Conservation (phyloP, 2,888 invertebrate genomes). For the Agrochola litura region DNA sequence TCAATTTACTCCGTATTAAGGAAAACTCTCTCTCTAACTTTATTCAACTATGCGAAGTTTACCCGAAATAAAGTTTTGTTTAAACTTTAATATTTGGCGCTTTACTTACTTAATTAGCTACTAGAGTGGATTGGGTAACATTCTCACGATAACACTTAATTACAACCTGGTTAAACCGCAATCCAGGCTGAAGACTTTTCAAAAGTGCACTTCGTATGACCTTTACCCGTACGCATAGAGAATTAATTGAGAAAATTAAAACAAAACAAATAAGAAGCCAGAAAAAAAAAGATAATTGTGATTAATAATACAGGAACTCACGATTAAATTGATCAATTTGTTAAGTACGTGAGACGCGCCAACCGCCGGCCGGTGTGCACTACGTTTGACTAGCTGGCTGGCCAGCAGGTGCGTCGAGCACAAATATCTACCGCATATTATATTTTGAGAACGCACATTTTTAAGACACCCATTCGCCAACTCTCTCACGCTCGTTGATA, state of each 20-base stretch:
- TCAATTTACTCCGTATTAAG: slow-evolving; percentile 59
- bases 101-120: slow-evolving; percentile 9
- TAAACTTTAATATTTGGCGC: slow-evolving; percentile 10
- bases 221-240: neutral
- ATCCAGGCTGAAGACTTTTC: neutral
- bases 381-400: slow-evolving; percentile 80
- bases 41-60: slow-evolving; percentile 41
- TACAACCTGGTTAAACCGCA: neutral
- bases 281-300: slow-evolving; percentile 11
- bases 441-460: slow-evolving; percentile 84
- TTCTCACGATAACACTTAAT: slow-evolving; percentile 17
- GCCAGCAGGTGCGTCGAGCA: slow-evolving; percentile 77
- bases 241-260: neutral
- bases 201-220: slow-evolving; percentile 2
- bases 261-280: slow-evolving; percentile 17
- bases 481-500: slow-evolving; percentile 71
- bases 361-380: slow-evolving; percentile 76
- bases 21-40: slow-evolving; percentile 31
- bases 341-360: slow-evolving; percentile 72
- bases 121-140: neutral
- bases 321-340: slow-evolving; percentile 71
- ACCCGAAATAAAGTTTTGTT: slow-evolving; percentile 30
- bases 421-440: slow-evolving; percentile 83
- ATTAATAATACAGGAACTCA: slow-evolving; percentile 75
- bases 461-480: slow-evolving; percentile 74